Evolutionary conservation across 2,113 vertebrate species (phyloP).

Genomic region (Aptenodytes patagonicus): DNA sequence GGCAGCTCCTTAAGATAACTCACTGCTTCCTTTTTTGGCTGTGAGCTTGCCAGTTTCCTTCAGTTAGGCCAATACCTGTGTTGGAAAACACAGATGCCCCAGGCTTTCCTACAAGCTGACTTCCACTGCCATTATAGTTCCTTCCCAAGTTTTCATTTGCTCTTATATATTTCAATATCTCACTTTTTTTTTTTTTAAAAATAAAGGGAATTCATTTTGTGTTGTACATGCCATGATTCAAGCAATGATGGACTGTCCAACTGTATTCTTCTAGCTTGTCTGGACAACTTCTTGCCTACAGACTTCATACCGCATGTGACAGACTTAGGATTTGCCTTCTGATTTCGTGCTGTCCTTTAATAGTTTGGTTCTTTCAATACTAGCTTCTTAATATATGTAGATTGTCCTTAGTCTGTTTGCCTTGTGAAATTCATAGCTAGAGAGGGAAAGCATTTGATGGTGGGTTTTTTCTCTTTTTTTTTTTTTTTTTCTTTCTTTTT

Average conservation of each 20-base stretch:
- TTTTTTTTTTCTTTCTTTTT: not conserved
- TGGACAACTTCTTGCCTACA: not conserved
- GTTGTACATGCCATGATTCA: not conserved
- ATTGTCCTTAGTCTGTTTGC: not conserved
- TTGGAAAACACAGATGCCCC: not conserved
- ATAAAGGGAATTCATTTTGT: not conserved
- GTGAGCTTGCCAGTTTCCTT: not conserved
- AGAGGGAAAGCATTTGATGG: not conserved
- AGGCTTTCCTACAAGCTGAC: not conserved
- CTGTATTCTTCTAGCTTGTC: not conserved
- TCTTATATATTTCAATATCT: not conserved
- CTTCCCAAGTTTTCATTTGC: not conserved
- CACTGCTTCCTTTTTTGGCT: not conserved
- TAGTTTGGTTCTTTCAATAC: not conserved
- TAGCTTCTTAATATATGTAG: not conserved
- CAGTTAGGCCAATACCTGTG: not conserved
- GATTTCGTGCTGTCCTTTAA: not conserved
- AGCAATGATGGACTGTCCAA: not conserved
- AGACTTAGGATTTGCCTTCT: not conserved
- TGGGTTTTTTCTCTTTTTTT: accelerated
- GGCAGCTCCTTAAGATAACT: not conserved
- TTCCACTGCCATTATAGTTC: not conserved
- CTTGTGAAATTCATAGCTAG: not conserved
- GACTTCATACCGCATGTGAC: not conserved
- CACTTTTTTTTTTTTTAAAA: not conserved